Percentiles rank a stretch among this genome's conserved stretches.
Evolutionary conservation across 2,113 vertebrate genomes (phyloP).

Genomic region (Athene cunicularia): DNA sequence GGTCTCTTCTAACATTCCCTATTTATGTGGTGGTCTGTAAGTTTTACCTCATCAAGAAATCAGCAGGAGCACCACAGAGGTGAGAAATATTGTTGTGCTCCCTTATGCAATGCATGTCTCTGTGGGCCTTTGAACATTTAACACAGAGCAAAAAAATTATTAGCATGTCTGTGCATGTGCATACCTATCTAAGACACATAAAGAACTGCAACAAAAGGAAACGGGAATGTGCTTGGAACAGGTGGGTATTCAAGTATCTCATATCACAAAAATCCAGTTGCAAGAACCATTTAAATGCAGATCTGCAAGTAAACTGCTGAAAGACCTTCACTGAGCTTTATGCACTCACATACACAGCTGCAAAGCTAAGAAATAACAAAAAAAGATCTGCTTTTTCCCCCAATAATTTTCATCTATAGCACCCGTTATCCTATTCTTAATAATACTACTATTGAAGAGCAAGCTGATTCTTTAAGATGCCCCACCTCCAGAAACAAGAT

Average conservation of each 20-base stretch:
- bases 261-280: constrained; percentile 15
- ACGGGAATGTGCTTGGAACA: background rate
- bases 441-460: background rate
- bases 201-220: constrained; percentile 14
- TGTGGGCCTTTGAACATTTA: constrained; percentile 47
- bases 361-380: background rate
- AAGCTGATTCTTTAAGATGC: constrained; percentile 23
- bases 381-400: background rate
- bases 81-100: constrained; percentile 22
- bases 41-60: constrained; percentile 34
- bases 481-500: constrained; percentile 39
- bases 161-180: background rate
- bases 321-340: background rate
- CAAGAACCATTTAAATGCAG: constrained; percentile 14
- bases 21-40: background rate
- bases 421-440: constrained; percentile 8
- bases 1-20: background rate
- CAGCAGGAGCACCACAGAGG: background rate
- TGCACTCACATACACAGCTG: background rate
- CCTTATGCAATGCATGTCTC: constrained; percentile 27
- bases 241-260: background rate
- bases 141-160: constrained; percentile 57
- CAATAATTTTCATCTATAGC: constrained; percentile 10
- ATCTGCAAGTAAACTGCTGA: background rate
- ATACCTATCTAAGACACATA: constrained; percentile 7